These are phyloP conservation scores for Suillia variegata DNA, from an alignment of 2,888 invertebrate genomes.

Conservation along the genomic window DNA sequence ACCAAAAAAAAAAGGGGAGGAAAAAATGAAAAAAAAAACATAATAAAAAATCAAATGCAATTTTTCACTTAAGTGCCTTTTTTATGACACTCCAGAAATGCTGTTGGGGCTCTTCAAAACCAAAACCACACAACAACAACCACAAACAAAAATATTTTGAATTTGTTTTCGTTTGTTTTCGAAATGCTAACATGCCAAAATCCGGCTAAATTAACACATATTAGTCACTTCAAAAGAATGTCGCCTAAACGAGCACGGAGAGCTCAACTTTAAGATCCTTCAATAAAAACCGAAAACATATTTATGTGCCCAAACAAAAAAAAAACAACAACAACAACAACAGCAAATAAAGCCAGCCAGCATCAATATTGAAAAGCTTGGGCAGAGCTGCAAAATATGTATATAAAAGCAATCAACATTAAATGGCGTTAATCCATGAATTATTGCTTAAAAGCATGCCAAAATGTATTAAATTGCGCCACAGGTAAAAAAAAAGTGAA, in stretches of 20 bases:
- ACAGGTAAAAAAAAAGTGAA: constrained; percentile 7
- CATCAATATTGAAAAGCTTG: no score
- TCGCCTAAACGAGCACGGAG: constrained; percentile 1
- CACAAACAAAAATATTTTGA: neutral
- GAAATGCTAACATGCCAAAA: neutral
- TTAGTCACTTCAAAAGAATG: constrained; percentile 49
- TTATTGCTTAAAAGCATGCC: constrained; percentile 59
- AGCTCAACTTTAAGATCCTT: neutral
- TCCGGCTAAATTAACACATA: constrained; percentile 23
- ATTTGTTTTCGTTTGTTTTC: neutral
- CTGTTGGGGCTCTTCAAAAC: neutral
- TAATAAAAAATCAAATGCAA: neutral
- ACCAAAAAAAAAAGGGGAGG: neutral
- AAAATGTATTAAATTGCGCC: constrained; percentile 50
- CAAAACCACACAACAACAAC: neutral
- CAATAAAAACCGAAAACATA: neutral
- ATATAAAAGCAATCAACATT: constrained; percentile 43
- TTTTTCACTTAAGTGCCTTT: neutral
- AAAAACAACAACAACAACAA: constrained; percentile 40
- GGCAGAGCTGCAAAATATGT: no score
- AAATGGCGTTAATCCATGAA: constrained; percentile 60
- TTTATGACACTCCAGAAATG: neutral
- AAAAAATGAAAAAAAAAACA: no score
- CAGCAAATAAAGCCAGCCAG: constrained; percentile 44
- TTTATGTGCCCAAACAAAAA: constrained; percentile 6